A percentile compares a stretch with the other conserved stretches of the same genome.
Evolutionary conservation across 1,140 invertebrate species (phyloP).

Genomic region (Penaeus vannamei): DNA sequence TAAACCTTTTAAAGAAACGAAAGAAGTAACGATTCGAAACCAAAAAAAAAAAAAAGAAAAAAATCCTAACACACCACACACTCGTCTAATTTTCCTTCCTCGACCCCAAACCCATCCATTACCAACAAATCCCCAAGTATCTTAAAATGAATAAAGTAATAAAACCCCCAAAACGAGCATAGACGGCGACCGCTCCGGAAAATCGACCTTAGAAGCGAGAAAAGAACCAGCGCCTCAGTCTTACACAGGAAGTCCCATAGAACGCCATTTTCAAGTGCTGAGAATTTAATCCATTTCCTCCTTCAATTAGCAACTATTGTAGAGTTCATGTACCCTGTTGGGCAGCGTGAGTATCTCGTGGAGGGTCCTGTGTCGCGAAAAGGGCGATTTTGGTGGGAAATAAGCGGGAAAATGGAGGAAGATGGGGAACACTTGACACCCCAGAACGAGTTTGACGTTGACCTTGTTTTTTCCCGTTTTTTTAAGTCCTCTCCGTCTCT

Average conservation of each 20-base stretch:
- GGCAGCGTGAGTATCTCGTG: slow-evolving; percentile 73
- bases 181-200: not conserved
- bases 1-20: too few species aligned
- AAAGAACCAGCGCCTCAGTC: slow-evolving; percentile 58
- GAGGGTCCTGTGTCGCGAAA: not conserved
- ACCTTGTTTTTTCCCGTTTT: not conserved
- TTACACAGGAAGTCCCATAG: slow-evolving; percentile 50
- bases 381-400: not conserved
- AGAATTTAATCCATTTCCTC: slow-evolving; percentile 55
- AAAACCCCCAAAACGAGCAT: not conserved
- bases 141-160: not conserved
- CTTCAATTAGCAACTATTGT: slow-evolving; percentile 66
- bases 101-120: not conserved
- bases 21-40: too few species aligned
- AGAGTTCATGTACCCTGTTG: slow-evolving; percentile 74
- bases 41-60: not conserved
- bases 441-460: not conserved
- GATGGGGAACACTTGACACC: too few species aligned
- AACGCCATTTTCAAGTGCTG: slow-evolving; percentile 64
- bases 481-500: not conserved
- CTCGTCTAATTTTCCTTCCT: not conserved
- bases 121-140: not conserved
- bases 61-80: not conserved
- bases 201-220: not conserved
- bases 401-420: not conserved